Conservation (phyloP, 2,113 vertebrate species). For the Dasyurus viverrinus region DNA sequence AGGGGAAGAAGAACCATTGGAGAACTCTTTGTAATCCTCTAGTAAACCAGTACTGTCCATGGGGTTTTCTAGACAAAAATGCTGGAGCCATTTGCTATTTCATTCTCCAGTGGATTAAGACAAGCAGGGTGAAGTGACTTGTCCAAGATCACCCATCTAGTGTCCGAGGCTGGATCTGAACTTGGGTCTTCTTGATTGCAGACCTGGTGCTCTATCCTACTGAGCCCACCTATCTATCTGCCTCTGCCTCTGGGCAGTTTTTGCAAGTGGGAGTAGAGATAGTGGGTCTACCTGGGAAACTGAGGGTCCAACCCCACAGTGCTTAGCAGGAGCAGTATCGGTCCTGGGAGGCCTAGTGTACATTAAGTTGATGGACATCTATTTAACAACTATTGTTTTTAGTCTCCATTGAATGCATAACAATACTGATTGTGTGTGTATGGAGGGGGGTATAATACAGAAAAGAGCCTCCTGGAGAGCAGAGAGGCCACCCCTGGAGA, state of each 20-base stretch:
- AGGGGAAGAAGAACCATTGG: too few relatives aligned
- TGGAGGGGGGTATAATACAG: neutral
- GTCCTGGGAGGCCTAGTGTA: neutral
- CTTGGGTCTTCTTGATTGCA: neutral
- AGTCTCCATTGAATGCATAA: neutral
- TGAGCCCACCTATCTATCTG: neutral
- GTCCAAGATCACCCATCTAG: neutral
- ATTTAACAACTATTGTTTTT: too few relatives aligned
- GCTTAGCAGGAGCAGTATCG: neutral
- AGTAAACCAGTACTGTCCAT: neutral
- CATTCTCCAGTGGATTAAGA: neutral
- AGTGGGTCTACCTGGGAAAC: neutral
- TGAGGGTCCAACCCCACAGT: neutral
- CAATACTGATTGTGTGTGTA: neutral
- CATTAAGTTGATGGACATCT: neutral
- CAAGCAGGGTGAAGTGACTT: neutral
- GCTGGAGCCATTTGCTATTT: neutral
- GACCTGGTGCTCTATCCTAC: neutral
- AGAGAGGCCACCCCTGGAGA: too few relatives aligned
- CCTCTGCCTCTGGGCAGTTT: neutral
- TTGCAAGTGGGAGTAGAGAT: neutral
- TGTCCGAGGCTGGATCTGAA: neutral
- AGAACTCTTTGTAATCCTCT: neutral
- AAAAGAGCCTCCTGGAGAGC: neutral
- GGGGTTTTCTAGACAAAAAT: neutral